These are phyloP conservation scores for Neodiprion virginianus DNA, from an alignment of 1,140 invertebrate genomes.

Conservation along the genomic window DNA sequence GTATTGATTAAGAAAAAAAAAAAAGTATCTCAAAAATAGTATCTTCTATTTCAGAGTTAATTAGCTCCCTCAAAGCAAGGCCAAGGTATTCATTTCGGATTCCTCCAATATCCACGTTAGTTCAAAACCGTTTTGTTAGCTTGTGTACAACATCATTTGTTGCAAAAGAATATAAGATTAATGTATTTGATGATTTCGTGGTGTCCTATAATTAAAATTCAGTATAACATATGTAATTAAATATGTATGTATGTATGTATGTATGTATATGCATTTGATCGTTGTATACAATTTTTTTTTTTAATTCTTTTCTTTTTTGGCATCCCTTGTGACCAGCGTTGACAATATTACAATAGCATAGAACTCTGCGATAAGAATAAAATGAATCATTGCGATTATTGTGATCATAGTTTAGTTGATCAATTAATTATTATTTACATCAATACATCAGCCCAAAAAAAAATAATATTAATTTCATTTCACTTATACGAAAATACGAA, in stretches of 20 bases:
- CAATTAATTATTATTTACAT: too few relatives aligned
- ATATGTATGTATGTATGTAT: conserved; percentile 19
- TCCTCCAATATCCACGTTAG: conserved; percentile 12
- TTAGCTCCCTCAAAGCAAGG: conserved; percentile 48
- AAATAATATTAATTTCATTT: too few relatives aligned
- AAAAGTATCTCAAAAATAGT: neutral
- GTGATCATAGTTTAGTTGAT: too few relatives aligned
- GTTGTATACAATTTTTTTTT: neutral
- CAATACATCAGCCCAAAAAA: too few relatives aligned
- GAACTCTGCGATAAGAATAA: neutral
- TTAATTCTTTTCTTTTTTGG: conserved; percentile 56
- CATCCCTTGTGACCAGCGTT: conserved; percentile 54
- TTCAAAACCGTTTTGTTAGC: conserved; percentile 32
- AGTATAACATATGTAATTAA: conserved; percentile 1
- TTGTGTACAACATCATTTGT: conserved; percentile 23
- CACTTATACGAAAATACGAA: conserved; percentile 35
- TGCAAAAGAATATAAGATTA: conserved; percentile 8
- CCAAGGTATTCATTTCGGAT: conserved; percentile 55
- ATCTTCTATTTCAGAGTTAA: conserved; percentile 21
- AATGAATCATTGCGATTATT: neutral
- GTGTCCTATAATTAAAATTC: neutral
- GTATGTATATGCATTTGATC: conserved; percentile 37
- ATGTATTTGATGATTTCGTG: neutral
- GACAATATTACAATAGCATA: conserved; percentile 20
- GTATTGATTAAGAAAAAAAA: conserved; percentile 17